Base-by-base conservation (phyloP, 2,113 vertebrate species). In the Aspiorhynchus laticeps region DNA sequence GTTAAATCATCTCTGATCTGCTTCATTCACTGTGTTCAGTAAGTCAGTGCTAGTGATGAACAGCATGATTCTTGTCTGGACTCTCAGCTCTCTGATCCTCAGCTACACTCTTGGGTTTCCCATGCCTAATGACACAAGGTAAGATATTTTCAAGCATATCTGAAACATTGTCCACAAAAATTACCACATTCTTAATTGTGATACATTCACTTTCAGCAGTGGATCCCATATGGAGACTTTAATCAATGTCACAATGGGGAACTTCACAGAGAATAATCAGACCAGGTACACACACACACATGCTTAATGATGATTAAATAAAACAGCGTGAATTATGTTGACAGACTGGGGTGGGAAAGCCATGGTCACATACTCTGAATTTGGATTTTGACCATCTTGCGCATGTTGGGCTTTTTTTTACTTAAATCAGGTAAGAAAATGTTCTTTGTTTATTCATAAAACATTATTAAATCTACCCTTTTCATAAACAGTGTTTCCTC, bases 11-110 rank as follows among this genome's bases (percentile, higher is more conserved):
- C 63, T 28, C 3, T 14, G 33, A 14, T 71, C 19, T 28, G 63
- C 53, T 53, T 71, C 3, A 28, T 81, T 65, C 1, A 17, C 56
- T 74, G 24, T 74, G 59, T 65, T 61, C 7, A 31, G 59, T 48
- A 21, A 28, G 24, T 41, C 28, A 10, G 33, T 15, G 33, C 53
- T 80, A 10, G 2, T 81, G 11, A 36, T 24, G 46, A 71, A 76
- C 41, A 87, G 3, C 41, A 89, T 88, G 86, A 38, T 51, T 31
- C 53, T 84, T 43, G 53, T 74, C 28, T 89, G 84, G 80, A 79
- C 51, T 31, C 12, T 89, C 74, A 67, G 73, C 65, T 81, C 48
- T 19, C 28, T 89, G 7, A 74, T 89, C 43, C 84, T 89, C 48
- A 81, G 80, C 74, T 76, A 53, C 33, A 71, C 82, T 61, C 12